phyloP scores from a whole-genome alignment of 2,113 vertebrate species.

The Pongo abelii region DNA sequence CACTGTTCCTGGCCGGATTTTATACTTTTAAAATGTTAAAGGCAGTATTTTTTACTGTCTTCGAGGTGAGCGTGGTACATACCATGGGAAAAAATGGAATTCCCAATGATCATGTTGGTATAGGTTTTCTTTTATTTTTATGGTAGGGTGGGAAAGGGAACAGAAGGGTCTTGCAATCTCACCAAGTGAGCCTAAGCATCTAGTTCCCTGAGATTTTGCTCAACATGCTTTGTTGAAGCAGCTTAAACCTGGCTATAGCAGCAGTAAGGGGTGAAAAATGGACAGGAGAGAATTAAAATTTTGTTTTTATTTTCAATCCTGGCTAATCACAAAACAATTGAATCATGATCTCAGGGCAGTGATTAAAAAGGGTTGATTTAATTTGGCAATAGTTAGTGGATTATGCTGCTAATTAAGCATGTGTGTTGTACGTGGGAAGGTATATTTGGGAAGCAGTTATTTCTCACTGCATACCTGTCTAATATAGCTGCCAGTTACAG shows the following conservation, averaged over 20 bases:
- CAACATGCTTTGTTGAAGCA: not conserved
- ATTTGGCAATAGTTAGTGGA: not conserved
- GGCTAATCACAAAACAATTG: not conserved
- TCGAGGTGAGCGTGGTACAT: not conserved
- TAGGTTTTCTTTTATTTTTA: not conserved
- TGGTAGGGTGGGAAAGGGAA: not conserved
- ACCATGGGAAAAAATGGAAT: not conserved
- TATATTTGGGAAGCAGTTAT: not conserved
- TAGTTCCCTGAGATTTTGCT: not conserved
- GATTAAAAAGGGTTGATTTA: not conserved
- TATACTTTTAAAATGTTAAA: not conserved
- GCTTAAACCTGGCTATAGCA: not conserved
- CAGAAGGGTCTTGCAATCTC: not conserved
- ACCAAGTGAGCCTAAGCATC: not conserved
- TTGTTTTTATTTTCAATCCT: not conserved
- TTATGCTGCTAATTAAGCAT: not conserved
- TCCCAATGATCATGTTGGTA: too few species aligned
- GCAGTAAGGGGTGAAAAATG: not conserved
- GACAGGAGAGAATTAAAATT: not conserved
- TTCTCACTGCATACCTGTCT: not conserved
- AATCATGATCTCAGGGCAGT: not conserved
- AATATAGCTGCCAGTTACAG: not conserved
- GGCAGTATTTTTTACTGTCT: not conserved
- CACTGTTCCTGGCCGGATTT: not conserved
- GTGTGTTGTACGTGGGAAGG: not conserved